These are phyloP conservation scores for Armadillidium nasatum DNA, from an alignment of 1,140 invertebrate species.

Conservation along the genomic window DNA sequence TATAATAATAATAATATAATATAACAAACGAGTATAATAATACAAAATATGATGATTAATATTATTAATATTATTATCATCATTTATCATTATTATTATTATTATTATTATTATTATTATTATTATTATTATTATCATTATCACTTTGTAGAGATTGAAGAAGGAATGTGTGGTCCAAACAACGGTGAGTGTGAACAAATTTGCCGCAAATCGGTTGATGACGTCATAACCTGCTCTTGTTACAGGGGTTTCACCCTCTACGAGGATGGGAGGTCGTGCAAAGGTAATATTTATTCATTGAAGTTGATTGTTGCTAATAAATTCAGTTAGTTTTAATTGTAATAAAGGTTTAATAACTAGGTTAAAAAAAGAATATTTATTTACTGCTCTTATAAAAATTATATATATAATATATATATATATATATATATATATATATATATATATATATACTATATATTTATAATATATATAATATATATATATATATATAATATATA, in stretches of 20 bases:
- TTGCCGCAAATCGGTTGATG: conserved; percentile 49
- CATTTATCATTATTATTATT: no score
- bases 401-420: neutral
- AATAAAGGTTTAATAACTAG: neutral
- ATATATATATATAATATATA: conserved; percentile 30
- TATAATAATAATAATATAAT: no score
- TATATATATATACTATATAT: neutral
- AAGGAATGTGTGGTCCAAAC: conserved; percentile 47
- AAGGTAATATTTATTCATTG: conserved; percentile 38
- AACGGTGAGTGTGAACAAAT: conserved; percentile 52
- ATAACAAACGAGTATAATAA: no score
- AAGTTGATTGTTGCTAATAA: no score
- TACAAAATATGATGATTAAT: no score
- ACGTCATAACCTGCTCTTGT: conserved; percentile 46
- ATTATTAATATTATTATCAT: no score
- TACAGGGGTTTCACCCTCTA: conserved; percentile 47
- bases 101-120: no score
- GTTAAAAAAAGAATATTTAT: neutral
- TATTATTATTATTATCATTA: neutral
- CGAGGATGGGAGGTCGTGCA: conserved; percentile 43
- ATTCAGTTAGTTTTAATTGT: neutral
- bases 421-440: no score
- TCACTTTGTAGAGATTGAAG: neutral
- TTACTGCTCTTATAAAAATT: neutral
- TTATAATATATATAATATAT: neutral